A percentile compares a stretch with the other conserved stretches of the same genome.
These are phyloP conservation scores for Turdus rufiventris DNA, from an alignment of 2,113 vertebrate species.

Conservation along the genomic window DNA sequence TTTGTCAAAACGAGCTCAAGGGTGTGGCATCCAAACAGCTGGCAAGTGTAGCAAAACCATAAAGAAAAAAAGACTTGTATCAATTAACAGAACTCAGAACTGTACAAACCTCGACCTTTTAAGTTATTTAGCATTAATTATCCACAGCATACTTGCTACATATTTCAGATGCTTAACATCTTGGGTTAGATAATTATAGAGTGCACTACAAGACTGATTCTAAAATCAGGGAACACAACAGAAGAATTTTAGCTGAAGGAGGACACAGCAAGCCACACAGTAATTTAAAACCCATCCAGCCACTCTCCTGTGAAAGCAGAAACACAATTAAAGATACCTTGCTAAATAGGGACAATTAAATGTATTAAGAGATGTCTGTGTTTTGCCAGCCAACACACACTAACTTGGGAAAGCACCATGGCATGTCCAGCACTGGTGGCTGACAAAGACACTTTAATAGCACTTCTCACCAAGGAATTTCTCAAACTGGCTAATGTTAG, in stretches of 20 bases:
- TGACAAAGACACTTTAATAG: not conserved
- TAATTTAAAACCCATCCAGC: not conserved
- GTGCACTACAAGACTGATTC: not conserved
- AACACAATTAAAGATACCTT: not conserved
- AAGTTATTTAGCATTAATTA: not conserved
- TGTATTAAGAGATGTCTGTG: not conserved
- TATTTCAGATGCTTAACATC: not conserved
- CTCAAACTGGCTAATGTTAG: not conserved
- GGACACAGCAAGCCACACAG: not conserved
- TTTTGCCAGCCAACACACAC: not conserved
- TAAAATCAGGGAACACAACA: not conserved
- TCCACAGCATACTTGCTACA: not conserved
- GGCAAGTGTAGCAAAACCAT: not conserved
- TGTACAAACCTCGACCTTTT: not conserved
- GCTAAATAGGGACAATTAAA: not conserved
- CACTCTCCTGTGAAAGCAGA: not conserved
- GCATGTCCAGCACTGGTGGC: rapidly evolving
- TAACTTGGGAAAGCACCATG: not conserved
- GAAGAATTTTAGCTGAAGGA: not conserved
- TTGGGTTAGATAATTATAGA: not conserved
- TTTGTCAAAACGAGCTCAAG: not conserved
- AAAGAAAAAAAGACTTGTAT: not conserved
- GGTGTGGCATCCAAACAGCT: not conserved
- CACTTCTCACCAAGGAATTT: not conserved
- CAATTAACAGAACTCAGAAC: not conserved